Conservation (phyloP, 2,888 invertebrate genomes). For the Drosophila subsilvestris region DNA sequence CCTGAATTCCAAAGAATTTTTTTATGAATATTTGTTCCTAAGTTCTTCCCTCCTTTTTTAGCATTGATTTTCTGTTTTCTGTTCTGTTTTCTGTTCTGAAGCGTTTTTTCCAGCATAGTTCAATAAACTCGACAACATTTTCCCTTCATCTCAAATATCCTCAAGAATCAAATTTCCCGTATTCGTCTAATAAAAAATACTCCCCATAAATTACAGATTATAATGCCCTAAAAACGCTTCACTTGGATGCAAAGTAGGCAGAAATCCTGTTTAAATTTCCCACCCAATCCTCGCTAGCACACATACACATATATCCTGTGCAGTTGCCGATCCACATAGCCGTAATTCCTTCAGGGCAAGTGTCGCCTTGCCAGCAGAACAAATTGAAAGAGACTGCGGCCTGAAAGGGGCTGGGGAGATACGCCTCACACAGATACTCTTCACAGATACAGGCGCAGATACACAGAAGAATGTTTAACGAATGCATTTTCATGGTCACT, state of each 20-base stretch:
- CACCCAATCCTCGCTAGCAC: slow-evolving; percentile 40
- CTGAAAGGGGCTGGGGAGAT: slow-evolving; percentile 13
- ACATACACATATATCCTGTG: slow-evolving; percentile 53
- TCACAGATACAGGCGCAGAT: slow-evolving; percentile 13
- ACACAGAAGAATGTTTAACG: slow-evolving; percentile 60
- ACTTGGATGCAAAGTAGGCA: slow-evolving; percentile 55
- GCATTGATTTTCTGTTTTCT: too few species aligned
- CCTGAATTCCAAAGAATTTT: too few species aligned
- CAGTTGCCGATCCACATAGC: slow-evolving; percentile 33
- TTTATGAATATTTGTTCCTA: too few species aligned
- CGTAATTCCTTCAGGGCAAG: slow-evolving; percentile 67
- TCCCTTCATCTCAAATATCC: slow-evolving; percentile 19
- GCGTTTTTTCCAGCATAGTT: neutral
- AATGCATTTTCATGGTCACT: slow-evolving; percentile 80
- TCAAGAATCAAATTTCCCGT: slow-evolving; percentile 14
- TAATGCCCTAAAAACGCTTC: slow-evolving; percentile 37
- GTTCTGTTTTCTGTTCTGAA: neutral
- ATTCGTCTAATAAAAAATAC: slow-evolving; percentile 23
- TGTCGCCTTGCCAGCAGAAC: slow-evolving; percentile 71
- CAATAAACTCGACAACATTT: slow-evolving; percentile 5
- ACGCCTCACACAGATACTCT: neutral
- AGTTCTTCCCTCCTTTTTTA: too few species aligned
- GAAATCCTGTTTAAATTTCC: slow-evolving; percentile 69
- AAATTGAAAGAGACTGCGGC: slow-evolving; percentile 58
- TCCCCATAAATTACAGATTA: slow-evolving; percentile 45